phyloP scores from a whole-genome alignment of 2,888 invertebrate species.

The Nemotelus nigrinus region DNA sequence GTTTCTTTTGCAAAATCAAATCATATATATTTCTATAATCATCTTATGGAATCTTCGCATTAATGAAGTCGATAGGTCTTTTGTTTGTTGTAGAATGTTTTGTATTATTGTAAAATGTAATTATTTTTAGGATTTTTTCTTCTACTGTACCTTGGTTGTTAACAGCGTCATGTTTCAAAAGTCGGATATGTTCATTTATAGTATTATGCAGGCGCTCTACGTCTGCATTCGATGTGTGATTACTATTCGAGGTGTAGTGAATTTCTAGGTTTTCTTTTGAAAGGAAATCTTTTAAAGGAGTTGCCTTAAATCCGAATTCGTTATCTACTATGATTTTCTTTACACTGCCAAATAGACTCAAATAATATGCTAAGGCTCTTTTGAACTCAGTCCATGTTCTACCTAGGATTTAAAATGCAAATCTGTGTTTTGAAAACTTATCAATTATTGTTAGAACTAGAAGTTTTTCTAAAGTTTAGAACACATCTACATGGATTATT shows the following conservation, averaged over 20 bases:
- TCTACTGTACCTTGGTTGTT: slow-evolving; percentile 21
- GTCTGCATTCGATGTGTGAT: slow-evolving; percentile 19
- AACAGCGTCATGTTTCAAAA: slow-evolving; percentile 4
- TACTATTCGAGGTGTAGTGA: not conserved
- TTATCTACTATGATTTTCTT: slow-evolving; percentile 8
- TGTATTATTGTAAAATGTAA: slow-evolving; percentile 24
- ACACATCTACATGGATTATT: slow-evolving; percentile 50
- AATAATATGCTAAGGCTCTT: not conserved
- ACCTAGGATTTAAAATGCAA: not conserved
- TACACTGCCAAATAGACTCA: not conserved
- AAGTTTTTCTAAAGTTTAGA: slow-evolving; percentile 11
- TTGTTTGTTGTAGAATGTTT: slow-evolving; percentile 39
- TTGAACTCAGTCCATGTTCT: slow-evolving; percentile 10
- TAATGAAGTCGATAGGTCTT: slow-evolving; percentile 36
- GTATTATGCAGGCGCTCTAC: not conserved
- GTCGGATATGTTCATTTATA: not conserved
- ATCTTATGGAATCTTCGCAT: slow-evolving; percentile 7
- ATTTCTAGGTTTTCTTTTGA: not conserved
- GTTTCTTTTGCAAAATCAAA: slow-evolving; percentile 1
- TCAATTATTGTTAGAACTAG: slow-evolving; percentile 17
- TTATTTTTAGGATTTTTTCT: not conserved
- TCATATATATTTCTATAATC: slow-evolving; percentile 13
- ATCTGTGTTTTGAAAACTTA: not conserved
- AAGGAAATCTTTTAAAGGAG: not conserved
- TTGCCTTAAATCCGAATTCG: not conserved